Percentiles rank a stretch among this genome's conserved stretches.
Evolutionary conservation across 2,888 invertebrate species (phyloP).

Genomic region (Heteropelma amictum): DNA sequence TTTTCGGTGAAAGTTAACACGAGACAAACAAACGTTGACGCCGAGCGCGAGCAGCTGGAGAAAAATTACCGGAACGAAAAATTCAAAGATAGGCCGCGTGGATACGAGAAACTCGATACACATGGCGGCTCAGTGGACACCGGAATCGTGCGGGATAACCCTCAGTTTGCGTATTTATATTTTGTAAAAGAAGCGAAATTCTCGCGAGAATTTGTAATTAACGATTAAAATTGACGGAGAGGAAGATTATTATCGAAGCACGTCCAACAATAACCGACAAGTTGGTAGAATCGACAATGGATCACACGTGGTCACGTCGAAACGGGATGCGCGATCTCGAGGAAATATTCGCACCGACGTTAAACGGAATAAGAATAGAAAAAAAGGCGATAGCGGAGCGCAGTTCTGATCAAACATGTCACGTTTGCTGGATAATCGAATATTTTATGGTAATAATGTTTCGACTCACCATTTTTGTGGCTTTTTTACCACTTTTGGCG

Average conservation of each 20-base stretch:
- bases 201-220: neutral
- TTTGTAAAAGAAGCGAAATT: neutral
- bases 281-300: slow-evolving; percentile 33
- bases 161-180: neutral
- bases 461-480: slow-evolving; percentile 70
- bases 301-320: slow-evolving; percentile 56
- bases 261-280: neutral
- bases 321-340: slow-evolving; percentile 9
- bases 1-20: too few species aligned
- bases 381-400: too few species aligned
- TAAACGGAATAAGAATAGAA: neutral
- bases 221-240: neutral
- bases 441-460: slow-evolving; percentile 18
- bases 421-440: neutral
- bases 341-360: neutral
- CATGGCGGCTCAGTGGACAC: neutral
- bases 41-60: too few species aligned
- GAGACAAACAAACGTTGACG: too few species aligned
- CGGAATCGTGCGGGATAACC: neutral
- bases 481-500: slow-evolving; percentile 63
- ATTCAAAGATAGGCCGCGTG: too few species aligned
- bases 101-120: neutral
- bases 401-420: neutral
- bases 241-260: neutral
- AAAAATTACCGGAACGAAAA: too few species aligned